phyloP scores from a whole-genome alignment of 1,140 invertebrate species.

The Lepidurus apus region DNA sequence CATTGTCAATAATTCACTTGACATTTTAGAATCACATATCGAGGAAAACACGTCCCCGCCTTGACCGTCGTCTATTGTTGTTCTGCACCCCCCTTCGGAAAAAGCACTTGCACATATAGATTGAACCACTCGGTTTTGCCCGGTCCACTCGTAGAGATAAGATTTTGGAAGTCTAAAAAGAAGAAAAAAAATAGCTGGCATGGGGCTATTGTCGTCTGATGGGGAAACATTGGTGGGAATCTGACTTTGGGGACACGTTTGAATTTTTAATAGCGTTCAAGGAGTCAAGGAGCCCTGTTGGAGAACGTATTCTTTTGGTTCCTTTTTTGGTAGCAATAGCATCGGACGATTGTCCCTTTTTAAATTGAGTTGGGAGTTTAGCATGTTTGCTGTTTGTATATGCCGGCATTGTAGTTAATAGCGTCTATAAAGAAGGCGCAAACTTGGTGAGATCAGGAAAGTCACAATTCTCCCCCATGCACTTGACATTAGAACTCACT shows the following conservation, averaged over 20 bases:
- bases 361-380: conserved; percentile 10
- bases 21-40: not conserved
- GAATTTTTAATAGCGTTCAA: not conserved
- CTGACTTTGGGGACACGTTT: not conserved
- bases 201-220: conserved; percentile 12
- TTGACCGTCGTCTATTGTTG: not conserved
- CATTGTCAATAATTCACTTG: not conserved
- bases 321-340: not conserved
- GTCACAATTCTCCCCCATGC: conserved; percentile 20
- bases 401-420: conserved; percentile 15
- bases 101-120: too few species aligned
- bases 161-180: not conserved
- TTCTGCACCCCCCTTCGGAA: not conserved
- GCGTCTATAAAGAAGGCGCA: not conserved
- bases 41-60: not conserved
- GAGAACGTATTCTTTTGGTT: not conserved
- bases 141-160: not conserved
- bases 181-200: not conserved
- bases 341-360: not conserved
- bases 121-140: not conserved
- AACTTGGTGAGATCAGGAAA: not conserved
- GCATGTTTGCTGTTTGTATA: conserved; percentile 7
- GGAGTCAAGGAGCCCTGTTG: not conserved
- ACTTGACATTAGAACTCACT: not conserved
- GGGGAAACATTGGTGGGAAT: not conserved